Percentiles rank a stretch among this genome's conserved stretches.
These are phyloP conservation scores for Sturmia bella DNA, from an alignment of 2,888 invertebrate species.

Conservation along the genomic window DNA sequence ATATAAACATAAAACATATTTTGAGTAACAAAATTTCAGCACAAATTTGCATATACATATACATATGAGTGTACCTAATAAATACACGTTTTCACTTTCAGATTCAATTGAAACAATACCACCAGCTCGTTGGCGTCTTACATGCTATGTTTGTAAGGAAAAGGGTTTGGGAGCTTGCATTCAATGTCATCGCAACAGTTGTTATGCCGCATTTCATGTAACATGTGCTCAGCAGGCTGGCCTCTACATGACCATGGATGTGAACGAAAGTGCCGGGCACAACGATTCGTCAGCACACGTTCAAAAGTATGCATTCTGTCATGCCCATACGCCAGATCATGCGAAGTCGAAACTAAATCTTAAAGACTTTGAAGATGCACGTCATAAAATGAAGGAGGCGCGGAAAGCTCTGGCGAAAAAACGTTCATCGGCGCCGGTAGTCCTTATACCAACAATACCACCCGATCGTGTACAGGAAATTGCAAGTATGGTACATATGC, in stretches of 20 bases:
- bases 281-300: conserved; percentile 90
- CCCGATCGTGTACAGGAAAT: conserved; percentile 94
- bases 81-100: conserved; percentile 72
- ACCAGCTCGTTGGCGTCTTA: conserved; percentile 96
- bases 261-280: conserved; percentile 86
- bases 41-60: too few relatives aligned
- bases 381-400: conserved; percentile 93
- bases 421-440: conserved; percentile 93
- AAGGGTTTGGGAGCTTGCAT: conserved; percentile 97
- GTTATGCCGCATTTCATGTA: conserved; percentile 99
- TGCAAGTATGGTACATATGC: conserved; percentile 87
- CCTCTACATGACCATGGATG: conserved; percentile 97
- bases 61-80: neutral
- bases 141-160: conserved; percentile 98
- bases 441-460: conserved; percentile 96
- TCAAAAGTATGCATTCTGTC: conserved; percentile 97
- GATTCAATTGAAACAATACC: conserved; percentile 98
- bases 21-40: too few relatives aligned
- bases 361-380: conserved; percentile 85
- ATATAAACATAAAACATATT: too few relatives aligned
- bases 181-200: conserved; percentile 97
- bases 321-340: conserved; percentile 89
- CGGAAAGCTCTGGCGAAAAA: conserved; percentile 94
- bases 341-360: conserved; percentile 81
- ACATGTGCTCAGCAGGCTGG: conserved; percentile 98